Conservation (phyloP, 1,140 invertebrate genomes). For the Brachionus rubens region DNA sequence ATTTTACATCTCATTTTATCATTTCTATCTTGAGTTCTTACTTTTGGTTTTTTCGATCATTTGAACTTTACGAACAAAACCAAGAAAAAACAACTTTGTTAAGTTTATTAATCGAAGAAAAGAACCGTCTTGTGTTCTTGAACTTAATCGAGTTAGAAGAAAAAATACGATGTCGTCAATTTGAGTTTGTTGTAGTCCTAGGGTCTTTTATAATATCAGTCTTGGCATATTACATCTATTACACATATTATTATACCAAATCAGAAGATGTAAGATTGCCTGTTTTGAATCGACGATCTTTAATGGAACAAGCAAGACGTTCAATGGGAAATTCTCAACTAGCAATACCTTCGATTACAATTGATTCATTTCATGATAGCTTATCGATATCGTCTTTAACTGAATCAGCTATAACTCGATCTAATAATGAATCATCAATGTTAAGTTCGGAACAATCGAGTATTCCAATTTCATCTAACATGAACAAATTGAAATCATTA, state of each 20-base stretch:
- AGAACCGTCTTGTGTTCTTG: neutral
- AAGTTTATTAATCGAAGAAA: neutral
- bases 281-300: neutral
- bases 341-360: constrained; percentile 1
- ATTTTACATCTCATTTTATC: constrained; percentile 12
- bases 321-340: neutral
- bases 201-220: constrained; percentile 5
- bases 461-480: neutral
- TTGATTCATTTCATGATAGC: neutral
- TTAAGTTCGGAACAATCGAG: neutral
- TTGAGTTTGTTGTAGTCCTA: neutral
- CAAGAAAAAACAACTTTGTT: constrained; percentile 23
- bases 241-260: neutral
- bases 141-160: constrained; percentile 30
- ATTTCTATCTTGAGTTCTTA: neutral
- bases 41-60: constrained; percentile 14
- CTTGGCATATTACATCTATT: constrained; percentile 10
- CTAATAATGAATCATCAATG: neutral
- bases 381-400: neutral
- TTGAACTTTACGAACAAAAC: constrained; percentile 13
- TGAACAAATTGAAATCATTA: neutral
- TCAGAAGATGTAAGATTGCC: neutral
- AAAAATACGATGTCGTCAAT: constrained; percentile 10
- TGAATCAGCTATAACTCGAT: neutral
- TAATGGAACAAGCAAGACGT: constrained; percentile 4